Conservation (phyloP, 2,888 invertebrate species). For the Mythimna vitellina region DNA sequence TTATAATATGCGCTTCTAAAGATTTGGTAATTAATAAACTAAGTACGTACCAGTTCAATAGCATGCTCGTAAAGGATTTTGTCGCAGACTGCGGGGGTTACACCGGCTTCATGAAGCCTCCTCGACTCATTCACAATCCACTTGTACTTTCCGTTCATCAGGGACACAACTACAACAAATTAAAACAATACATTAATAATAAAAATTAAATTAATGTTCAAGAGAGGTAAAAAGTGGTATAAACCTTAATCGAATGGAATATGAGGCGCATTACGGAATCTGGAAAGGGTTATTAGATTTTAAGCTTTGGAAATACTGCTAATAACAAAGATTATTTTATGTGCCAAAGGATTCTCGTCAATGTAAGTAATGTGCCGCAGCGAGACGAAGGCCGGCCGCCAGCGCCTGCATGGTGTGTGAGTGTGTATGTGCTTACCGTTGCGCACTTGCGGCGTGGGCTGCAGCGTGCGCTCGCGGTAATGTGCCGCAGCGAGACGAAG, state of each 20-base stretch:
- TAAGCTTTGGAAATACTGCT: too few relatives aligned
- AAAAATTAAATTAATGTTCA: too few relatives aligned
- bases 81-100: constrained; percentile 97
- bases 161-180: constrained; percentile 93
- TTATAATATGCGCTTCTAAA: not conserved
- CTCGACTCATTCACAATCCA: constrained; percentile 96
- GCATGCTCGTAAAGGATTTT: constrained; percentile 99
- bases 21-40: not conserved
- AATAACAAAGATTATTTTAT: too few relatives aligned
- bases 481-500: constrained; percentile 94
- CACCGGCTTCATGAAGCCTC: constrained; percentile 95
- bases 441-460: constrained; percentile 97
- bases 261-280: too few relatives aligned
- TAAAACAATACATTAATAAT: not conserved
- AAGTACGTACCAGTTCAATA: constrained; percentile 95
- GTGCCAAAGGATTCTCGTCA: too few relatives aligned
- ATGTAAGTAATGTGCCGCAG: constrained; percentile 93
- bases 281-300: too few relatives aligned
- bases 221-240: too few relatives aligned
- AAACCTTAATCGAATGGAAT: too few relatives aligned
- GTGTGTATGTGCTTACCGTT: constrained; percentile 92
- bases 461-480: constrained; percentile 95
- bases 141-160: constrained; percentile 98
- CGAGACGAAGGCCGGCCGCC: constrained; percentile 93
- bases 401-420: not conserved